phyloP scores from a whole-genome alignment of 2,113 vertebrate genomes.

The Ptilonorhynchus violaceus region DNA sequence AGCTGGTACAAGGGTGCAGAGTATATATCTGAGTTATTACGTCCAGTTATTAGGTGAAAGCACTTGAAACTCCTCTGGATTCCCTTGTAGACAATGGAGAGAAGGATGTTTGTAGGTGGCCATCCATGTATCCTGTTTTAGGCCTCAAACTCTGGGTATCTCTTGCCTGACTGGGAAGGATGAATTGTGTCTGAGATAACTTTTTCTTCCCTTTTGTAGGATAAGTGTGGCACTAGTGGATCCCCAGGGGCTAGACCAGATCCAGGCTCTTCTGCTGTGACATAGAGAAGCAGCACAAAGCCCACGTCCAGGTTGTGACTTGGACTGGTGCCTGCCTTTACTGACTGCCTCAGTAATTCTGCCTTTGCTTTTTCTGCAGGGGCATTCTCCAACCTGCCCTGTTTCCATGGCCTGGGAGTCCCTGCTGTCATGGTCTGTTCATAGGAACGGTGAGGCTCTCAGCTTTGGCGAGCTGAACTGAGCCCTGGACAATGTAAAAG shows the following conservation, averaged over 20 bases:
- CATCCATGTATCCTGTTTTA: not conserved
- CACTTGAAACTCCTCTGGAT: not conserved
- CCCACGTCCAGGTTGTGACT: not conserved
- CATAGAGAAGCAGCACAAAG: not conserved
- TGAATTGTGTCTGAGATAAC: not conserved
- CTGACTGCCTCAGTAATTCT: not conserved
- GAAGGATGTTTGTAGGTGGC: not conserved
- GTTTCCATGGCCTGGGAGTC: not conserved
- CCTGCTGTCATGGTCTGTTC: rapidly evolving
- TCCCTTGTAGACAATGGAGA: not conserved
- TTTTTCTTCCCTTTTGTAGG: not conserved
- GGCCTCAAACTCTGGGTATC: not conserved
- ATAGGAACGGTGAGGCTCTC: not conserved
- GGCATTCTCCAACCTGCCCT: rapidly evolving
- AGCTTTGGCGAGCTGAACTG: not conserved
- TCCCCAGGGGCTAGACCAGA: not conserved
- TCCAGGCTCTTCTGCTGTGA: not conserved
- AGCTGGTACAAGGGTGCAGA: not conserved
- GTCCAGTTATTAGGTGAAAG: not conserved
- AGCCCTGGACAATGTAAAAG: not conserved
- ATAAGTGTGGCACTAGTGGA: not conserved
- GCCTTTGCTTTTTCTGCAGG: not conserved
- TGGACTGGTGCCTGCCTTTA: not conserved
- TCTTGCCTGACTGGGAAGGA: not conserved
- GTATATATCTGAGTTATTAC: not conserved